Conservation (phyloP, 2,113 vertebrate genomes). For the Rhea americana region DNA sequence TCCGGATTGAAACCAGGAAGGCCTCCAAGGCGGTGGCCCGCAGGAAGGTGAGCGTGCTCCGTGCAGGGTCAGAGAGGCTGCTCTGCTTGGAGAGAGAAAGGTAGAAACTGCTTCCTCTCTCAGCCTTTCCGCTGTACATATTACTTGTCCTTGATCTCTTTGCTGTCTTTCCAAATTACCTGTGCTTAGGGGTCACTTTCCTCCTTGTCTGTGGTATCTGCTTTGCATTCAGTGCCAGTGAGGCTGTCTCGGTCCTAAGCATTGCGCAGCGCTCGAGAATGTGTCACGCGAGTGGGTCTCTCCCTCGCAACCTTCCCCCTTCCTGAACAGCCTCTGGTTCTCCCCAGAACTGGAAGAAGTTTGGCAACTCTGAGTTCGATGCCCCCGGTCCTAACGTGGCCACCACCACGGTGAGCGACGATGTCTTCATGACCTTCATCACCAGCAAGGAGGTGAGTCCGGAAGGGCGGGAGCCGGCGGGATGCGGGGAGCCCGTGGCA, state of each 20-base stretch:
- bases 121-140: accelerated
- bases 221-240: accelerated
- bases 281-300: accelerated
- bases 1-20: conserved; percentile 94
- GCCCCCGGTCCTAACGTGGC: conserved; percentile 91
- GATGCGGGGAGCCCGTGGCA: accelerated
- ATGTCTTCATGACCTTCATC: conserved; percentile 96
- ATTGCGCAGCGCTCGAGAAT: accelerated
- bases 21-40: conserved; percentile 95
- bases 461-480: accelerated
- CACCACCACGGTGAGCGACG: conserved; percentile 95
- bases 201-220: neutral
- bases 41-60: conserved; percentile 82
- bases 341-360: conserved; percentile 95
- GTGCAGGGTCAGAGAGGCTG: neutral
- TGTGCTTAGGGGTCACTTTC: accelerated
- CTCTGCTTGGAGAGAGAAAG: neutral
- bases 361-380: conserved; percentile 93
- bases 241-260: neutral
- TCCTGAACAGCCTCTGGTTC: accelerated
- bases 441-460: conserved; percentile 91
- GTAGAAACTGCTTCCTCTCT: accelerated
- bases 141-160: neutral
- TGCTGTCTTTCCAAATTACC: accelerated
- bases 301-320: too few species aligned